Base-by-base conservation (phyloP, 2,888 invertebrate species). In the Agrypnus murinus region DNA sequence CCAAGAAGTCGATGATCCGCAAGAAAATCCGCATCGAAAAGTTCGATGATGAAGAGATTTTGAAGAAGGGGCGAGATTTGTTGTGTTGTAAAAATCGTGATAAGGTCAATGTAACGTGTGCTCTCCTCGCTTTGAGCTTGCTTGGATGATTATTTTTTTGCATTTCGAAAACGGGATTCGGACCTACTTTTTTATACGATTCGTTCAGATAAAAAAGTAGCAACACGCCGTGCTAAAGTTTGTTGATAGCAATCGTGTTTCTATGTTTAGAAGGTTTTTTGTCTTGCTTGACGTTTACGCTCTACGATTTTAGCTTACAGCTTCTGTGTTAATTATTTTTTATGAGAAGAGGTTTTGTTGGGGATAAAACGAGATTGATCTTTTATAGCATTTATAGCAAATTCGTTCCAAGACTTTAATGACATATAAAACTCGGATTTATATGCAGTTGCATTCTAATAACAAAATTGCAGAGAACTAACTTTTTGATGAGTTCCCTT, bases 1-100 rank as follows among this genome's bases (percentile, higher is more conserved):
- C 53, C 34, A 43, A 68, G 50, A 60, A 68, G 68, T 68, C 68
- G 68, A 68, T 68, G 68, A 60, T 68, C 68, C 46, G 46, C 66
- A 48, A n/a, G n/a, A n/a, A n/a, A n/a, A n/a, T n/a, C n/a, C n/a
- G n/a, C n/a, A n/a, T n/a, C n/a, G 62, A 45, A 57, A 59, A 43
- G 17, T 45, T 65, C 34, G 46, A 14, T 12, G 48, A 43, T 53
- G 55, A 68, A 57, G 60, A 36, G 32, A 34, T 62, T 62, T 62
- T 60, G 9, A 60, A 43, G 12, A 43, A 9, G n/a, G 6, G 43
- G 31, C 40, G 50, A 32, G 53, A 53, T 45, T 58, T 65, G 53
- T 64, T 64, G 50, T 53, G n/a, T n/a, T n/a, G n/a, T n/a, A n/a
- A n/a, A 40, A 15, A 43, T 64, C 64, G 53, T 57, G 62, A 62